Conservation (phyloP, 2,113 vertebrate genomes). For the Colossoma macropomum region DNA sequence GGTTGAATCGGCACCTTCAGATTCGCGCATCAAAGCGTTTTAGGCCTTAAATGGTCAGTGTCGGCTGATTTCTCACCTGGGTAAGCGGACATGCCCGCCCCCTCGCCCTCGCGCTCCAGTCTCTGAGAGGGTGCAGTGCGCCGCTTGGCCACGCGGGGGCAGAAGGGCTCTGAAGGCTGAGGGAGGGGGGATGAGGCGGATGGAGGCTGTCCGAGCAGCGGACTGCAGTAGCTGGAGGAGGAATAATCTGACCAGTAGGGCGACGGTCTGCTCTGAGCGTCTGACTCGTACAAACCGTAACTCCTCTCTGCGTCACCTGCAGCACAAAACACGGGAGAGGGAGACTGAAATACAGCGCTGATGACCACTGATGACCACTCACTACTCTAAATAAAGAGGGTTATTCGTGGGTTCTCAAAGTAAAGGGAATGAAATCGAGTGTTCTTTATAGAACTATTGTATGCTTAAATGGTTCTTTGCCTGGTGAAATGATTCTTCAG, state of each 20-base stretch:
- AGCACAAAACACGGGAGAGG: background rate
- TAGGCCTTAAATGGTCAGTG: too few relatives aligned
- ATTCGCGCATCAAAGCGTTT: too few relatives aligned
- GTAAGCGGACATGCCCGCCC: slow-evolving; percentile 76
- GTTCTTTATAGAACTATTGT: too few relatives aligned
- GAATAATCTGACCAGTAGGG: slow-evolving; percentile 75
- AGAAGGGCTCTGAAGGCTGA: slow-evolving; percentile 71
- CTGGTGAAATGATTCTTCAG: too few relatives aligned
- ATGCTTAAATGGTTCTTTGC: too few relatives aligned
- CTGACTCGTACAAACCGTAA: slow-evolving; percentile 68
- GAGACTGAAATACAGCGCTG: background rate
- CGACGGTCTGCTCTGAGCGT: slow-evolving; percentile 62
- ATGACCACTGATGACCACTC: too few relatives aligned
- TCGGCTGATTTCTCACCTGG: slow-evolving; percentile 66
- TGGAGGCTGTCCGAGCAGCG: slow-evolving; percentile 51
- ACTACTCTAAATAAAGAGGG: too few relatives aligned
- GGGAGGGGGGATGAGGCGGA: slow-evolving; percentile 55
- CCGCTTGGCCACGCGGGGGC: slow-evolving; percentile 78
- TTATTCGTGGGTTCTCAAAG: too few relatives aligned
- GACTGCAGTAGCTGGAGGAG: slow-evolving; percentile 61
- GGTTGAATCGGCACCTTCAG: too few relatives aligned
- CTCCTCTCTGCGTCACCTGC: slow-evolving; percentile 68
- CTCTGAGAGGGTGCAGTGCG: slow-evolving; percentile 65
- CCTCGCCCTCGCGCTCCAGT: slow-evolving; percentile 68
- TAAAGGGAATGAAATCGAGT: too few relatives aligned